These are phyloP conservation scores for Oreochromis aureus DNA, from an alignment of 2,113 vertebrate species.

Conservation along the genomic window DNA sequence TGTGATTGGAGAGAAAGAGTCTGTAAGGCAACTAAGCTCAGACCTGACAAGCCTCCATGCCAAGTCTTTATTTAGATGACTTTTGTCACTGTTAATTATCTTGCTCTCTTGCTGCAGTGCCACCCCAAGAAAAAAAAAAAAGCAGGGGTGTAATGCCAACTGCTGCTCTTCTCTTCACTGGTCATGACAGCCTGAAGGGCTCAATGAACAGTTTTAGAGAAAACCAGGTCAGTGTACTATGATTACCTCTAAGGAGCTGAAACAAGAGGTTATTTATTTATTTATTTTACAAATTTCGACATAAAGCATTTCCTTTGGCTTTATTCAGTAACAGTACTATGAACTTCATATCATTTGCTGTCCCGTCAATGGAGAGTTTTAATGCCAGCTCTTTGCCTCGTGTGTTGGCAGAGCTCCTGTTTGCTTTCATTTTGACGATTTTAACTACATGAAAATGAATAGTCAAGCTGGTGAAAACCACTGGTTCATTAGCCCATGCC, in stretches of 20 bases:
- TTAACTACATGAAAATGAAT: conserved; percentile 30
- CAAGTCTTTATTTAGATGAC: conserved; percentile 45
- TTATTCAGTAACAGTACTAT: background rate
- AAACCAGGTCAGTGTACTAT: conserved; percentile 60
- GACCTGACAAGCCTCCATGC: conserved; percentile 38
- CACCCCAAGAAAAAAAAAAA: conserved; percentile 15
- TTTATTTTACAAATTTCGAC: background rate
- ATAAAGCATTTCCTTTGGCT: background rate
- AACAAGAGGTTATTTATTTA: background rate
- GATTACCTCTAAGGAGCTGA: conserved; percentile 31
- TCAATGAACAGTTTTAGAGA: conserved; percentile 47
- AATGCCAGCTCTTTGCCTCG: background rate
- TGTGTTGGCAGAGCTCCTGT: background rate
- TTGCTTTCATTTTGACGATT: background rate
- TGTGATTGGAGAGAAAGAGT: background rate
- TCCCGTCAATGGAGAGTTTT: background rate
- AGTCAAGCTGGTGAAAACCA: background rate
- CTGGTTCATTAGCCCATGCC: conserved; percentile 17
- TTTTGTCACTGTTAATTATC: conserved; percentile 70
- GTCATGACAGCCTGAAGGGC: conserved; percentile 40
- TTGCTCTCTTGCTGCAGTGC: conserved; percentile 21
- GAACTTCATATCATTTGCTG: background rate
- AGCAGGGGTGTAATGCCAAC: conserved; percentile 34
- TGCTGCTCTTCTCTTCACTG: conserved; percentile 15
- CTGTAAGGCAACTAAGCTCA: background rate